Conservation (phyloP, 2,888 invertebrate species). For the Eupithecia centaureata region DNA sequence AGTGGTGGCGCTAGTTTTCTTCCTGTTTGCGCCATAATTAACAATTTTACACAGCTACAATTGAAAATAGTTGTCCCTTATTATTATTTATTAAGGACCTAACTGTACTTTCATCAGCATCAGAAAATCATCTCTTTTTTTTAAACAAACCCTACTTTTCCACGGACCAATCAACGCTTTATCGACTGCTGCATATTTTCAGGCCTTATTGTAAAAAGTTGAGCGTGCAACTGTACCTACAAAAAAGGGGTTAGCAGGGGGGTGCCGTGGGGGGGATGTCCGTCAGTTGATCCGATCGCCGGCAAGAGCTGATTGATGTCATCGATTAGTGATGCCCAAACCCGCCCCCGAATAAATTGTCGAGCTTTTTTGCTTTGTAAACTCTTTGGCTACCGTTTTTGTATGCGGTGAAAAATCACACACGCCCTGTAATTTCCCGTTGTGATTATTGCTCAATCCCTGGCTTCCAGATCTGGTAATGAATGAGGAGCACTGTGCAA, state of each 20-base stretch:
- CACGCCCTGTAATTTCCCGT: conserved; percentile 42
- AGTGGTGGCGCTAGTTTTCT: too few relatives aligned
- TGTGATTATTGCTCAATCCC: conserved; percentile 18
- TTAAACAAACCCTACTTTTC: neutral
- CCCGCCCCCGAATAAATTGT: conserved; percentile 80
- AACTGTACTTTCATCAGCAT: neutral
- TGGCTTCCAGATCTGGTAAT: conserved; percentile 16
- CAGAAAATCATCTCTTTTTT: neutral
- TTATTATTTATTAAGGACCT: too few relatives aligned
- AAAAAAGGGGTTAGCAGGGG: conserved; percentile 48
- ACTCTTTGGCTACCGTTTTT: conserved; percentile 65
- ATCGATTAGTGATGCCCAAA: conserved; percentile 82
- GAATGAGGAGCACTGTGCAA: neutral
- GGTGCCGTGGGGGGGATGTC: conserved; percentile 54
- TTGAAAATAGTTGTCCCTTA: too few relatives aligned
- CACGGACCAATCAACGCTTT: neutral
- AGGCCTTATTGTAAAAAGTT: conserved; percentile 20
- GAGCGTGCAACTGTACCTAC: conserved; percentile 33
- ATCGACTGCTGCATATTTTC: neutral
- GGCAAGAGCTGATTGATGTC: conserved; percentile 80
- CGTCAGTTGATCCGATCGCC: conserved; percentile 79
- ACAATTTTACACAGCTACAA: too few relatives aligned
- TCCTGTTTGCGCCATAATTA: too few relatives aligned
- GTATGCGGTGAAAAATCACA: conserved; percentile 51
- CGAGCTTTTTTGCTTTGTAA: conserved; percentile 76